phyloP scores from a whole-genome alignment of 2,797 vertebrate genomes.

The Sternotherus odoratus region DNA sequence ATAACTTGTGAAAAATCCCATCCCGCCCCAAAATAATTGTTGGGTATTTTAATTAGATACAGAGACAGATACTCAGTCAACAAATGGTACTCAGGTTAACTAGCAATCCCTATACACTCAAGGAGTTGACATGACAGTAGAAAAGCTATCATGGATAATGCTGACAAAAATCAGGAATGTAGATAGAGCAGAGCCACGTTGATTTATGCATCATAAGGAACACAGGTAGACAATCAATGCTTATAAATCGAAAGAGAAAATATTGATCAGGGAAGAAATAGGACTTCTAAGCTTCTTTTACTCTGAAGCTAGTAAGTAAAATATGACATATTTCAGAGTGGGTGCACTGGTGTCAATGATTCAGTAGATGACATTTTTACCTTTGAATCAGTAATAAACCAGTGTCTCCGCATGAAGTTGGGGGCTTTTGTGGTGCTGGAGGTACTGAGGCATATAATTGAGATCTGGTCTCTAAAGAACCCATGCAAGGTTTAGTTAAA shows the following conservation, averaged over 20 bases:
- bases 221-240: not conserved
- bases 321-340: not conserved
- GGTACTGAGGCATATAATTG: rapidly evolving
- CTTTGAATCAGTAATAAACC: not conserved
- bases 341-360: not conserved
- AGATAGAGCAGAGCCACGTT: not conserved
- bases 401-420: not conserved
- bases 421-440: not conserved
- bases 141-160: not conserved
- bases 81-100: not conserved
- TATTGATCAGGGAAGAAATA: not conserved
- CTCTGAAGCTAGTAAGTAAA: not conserved
- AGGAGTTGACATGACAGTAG: conserved; percentile 1
- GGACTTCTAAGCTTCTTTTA: not conserved
- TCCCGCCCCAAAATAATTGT: conserved; percentile 5
- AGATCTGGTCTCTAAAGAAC: rapidly evolving
- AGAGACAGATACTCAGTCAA: conserved; percentile 14
- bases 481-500: not conserved
- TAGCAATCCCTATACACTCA: not conserved
- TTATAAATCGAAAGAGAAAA: not conserved
- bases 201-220: not conserved
- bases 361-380: not conserved
- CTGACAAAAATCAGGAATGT: not conserved
- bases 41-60: conserved; percentile 4
- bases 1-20: not conserved